A percentile compares a stretch with the other conserved stretches of the same genome.
Conservation (phyloP, 2,797 vertebrate species). For the Gorsachius magnificus region DNA sequence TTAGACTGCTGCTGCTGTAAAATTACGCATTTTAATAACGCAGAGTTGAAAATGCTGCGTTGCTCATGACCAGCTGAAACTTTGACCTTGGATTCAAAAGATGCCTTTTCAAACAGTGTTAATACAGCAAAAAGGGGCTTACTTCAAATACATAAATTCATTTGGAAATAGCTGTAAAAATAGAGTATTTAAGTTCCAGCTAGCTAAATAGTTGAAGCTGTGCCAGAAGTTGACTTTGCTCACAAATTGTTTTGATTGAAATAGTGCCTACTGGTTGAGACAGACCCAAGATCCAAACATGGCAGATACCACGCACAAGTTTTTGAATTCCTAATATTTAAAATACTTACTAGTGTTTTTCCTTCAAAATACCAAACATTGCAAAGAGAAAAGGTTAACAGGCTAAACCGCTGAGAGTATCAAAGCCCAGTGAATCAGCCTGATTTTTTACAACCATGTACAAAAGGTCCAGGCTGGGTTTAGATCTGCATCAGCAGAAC, state of each 20-base stretch:
- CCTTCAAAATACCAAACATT: neutral
- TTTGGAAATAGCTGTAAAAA: constrained; percentile 1
- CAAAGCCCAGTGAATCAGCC: neutral
- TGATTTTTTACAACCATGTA: neutral
- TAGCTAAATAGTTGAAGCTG: constrained; percentile 14
- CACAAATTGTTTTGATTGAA: constrained; percentile 26
- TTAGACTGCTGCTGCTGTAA: constrained; percentile 3
- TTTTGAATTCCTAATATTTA: neutral
- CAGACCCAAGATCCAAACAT: neutral
- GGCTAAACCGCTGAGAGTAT: neutral
- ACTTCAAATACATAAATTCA: neutral
- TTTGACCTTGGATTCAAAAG: neutral
- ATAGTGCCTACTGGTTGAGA: neutral
- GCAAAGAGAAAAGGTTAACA: neutral
- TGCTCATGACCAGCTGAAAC: constrained; percentile 24
- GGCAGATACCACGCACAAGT: neutral
- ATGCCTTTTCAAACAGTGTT: neutral
- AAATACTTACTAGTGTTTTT: neutral
- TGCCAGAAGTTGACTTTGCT: neutral
- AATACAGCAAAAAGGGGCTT: neutral
- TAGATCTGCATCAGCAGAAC: neutral
- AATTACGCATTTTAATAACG: constrained; percentile 19
- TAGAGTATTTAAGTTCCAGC: neutral
- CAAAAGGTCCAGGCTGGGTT: neutral
- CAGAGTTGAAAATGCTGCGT: constrained; percentile 3